Conservation (phyloP, 2,113 vertebrate genomes). For the Eonycteris spelaea region DNA sequence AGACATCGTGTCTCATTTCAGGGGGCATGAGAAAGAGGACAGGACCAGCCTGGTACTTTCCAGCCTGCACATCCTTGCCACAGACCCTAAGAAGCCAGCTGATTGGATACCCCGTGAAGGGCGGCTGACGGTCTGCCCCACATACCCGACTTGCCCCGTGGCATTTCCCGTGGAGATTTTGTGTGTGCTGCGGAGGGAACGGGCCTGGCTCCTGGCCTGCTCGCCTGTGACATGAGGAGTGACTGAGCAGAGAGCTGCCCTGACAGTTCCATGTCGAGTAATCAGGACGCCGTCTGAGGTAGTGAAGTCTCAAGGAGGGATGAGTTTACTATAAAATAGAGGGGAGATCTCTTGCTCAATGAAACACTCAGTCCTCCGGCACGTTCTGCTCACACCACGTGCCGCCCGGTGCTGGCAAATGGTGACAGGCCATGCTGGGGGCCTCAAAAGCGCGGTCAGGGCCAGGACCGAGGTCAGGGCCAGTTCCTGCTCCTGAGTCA, state of each 20-base stretch:
- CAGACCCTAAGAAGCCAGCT: too few species aligned
- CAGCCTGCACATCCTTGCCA: too few species aligned
- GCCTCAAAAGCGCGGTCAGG: background rate
- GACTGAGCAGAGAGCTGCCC: background rate
- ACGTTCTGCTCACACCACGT: background rate
- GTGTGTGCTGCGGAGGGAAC: background rate
- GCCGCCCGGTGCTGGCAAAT: background rate
- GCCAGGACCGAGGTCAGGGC: too few species aligned
- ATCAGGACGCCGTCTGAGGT: background rate
- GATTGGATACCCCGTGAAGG: too few species aligned
- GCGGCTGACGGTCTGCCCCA: too few species aligned
- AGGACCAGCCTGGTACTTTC: too few species aligned
- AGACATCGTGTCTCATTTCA: background rate
- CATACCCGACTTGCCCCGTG: too few species aligned
- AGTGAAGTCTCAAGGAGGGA: background rate
- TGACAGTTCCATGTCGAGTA: background rate
- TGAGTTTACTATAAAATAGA: background rate
- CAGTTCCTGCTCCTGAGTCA: too few species aligned
- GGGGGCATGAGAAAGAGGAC: background rate
- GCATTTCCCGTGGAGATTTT: too few species aligned
- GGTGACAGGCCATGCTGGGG: background rate
- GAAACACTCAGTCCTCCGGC: background rate
- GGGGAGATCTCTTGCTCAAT: too few species aligned
- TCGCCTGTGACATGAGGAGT: background rate
- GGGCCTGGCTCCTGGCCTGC: background rate